A percentile compares a stretch with the other conserved stretches of the same genome.
Conservation (phyloP, 1,140 invertebrate genomes). For the Pteromalus puparum region DNA sequence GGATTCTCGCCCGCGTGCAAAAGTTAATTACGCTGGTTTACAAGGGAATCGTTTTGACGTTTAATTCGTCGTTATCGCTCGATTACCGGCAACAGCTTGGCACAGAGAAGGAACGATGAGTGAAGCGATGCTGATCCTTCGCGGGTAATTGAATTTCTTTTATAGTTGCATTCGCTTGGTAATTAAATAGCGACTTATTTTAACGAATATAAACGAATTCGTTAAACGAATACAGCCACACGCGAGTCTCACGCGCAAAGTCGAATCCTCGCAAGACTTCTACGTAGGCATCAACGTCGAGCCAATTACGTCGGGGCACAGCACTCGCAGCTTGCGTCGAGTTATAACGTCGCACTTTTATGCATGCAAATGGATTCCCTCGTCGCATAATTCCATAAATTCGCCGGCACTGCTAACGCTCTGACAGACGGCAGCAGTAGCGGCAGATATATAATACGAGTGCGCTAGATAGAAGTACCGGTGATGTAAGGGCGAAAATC, state of each 20-base stretch:
- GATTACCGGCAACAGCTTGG: constrained; percentile 6
- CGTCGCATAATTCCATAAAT: constrained; percentile 70
- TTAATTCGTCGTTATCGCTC: constrained; percentile 45
- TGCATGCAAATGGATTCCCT: constrained; percentile 69
- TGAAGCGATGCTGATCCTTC: no score
- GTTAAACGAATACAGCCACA: not conserved
- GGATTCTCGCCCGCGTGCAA: not conserved
- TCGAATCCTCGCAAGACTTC: no score
- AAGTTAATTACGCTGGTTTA: constrained; percentile 51
- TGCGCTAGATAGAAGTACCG: not conserved
- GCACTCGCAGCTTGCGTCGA: constrained; percentile 52
- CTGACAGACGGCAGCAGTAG: constrained; percentile 68
- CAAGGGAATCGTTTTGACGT: constrained; percentile 32
- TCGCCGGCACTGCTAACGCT: constrained; percentile 53
- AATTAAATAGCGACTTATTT: not conserved
- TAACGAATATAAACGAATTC: not conserved
- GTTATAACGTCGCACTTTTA: constrained; percentile 61
- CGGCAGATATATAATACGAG: not conserved
- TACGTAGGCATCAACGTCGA: not conserved
- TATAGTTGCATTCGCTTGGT: not conserved
- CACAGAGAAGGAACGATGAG: not conserved
- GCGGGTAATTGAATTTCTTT: constrained; percentile 22
- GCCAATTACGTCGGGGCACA: constrained; percentile 24
- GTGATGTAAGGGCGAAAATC: constrained; percentile 55
- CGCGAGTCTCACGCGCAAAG: not conserved